phyloP scores from a whole-genome alignment of 2,113 vertebrate genomes.

The Pelecanoides urinatrix region DNA sequence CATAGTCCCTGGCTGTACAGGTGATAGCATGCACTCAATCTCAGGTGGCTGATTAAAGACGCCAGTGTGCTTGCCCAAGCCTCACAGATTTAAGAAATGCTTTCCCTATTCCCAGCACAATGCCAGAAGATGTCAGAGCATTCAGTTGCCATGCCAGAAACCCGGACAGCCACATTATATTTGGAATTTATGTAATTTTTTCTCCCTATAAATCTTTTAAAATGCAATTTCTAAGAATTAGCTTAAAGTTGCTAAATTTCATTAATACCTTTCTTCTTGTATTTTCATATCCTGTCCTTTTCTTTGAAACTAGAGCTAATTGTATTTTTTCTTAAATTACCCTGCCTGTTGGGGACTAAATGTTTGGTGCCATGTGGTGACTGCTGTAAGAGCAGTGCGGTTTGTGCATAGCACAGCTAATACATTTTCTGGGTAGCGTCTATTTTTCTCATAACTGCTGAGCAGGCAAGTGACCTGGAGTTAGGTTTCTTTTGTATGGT shows the following conservation, averaged over 20 bases:
- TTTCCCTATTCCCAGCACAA: not conserved
- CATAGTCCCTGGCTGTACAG: not conserved
- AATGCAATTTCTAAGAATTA: not conserved
- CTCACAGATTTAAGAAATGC: not conserved
- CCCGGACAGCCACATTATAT: not conserved
- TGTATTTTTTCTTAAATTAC: not conserved
- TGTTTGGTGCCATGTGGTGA: not conserved
- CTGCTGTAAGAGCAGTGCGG: not conserved
- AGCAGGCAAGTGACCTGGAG: not conserved
- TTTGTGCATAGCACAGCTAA: not conserved
- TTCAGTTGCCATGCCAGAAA: not conserved
- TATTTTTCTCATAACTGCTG: not conserved
- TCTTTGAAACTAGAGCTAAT: not conserved
- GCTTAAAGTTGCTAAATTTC: not conserved
- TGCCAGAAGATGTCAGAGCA: not conserved
- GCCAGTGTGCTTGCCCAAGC: not conserved
- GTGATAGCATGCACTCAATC: rapidly evolving
- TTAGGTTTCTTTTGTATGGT: not conserved
- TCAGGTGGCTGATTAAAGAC: not conserved
- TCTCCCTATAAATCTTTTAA: not conserved
- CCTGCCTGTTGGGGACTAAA: not conserved
- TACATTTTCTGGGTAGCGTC: not conserved
- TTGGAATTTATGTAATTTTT: not conserved
- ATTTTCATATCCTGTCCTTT: not conserved
- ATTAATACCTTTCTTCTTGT: not conserved